Base-by-base conservation (phyloP, 2,888 invertebrate species). In the Chironomus tentans region DNA sequence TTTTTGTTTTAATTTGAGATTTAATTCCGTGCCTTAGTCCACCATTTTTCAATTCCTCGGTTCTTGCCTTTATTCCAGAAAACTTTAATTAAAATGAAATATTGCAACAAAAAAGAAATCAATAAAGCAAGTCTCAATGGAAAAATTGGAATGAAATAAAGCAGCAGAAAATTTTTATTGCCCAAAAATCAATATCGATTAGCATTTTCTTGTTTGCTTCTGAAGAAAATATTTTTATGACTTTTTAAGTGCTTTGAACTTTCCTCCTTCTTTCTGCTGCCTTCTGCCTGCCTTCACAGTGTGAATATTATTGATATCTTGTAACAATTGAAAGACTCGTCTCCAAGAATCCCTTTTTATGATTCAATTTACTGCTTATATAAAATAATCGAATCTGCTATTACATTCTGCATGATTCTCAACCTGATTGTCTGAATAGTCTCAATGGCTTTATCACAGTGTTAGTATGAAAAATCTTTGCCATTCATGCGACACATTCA, bases 241-340 rank as follows among this genome's bases (percentile, higher is more conserved):
- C 70, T 47, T 48, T 38, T 70, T 21, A 48, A 70, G 70, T 70
- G 22, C 47, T 28, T 70, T 70, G 47, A 47, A 70, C 47, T 70
- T 70, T 22, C 21, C 47, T n/a, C n/a, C n/a, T n/a, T n/a, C n/a
- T n/a, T 70, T 70, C 24, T 24, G 21, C 7, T 12, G 12, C 21
- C 12, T 65, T 21, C 10, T 65, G 21, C 65, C 21, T 65, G n/a
- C 65, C 65, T 38, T 38, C 4, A 38, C 38, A 38, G 10, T 2
- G 10, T 7, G 10, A 38, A 38, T 10, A n/a, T n/a, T n/a, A n/a
- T n/a, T n/a, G n/a, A n/a, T n/a, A n/a, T n/a, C n/a, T n/a, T n/a
- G n/a, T n/a, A 38, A 38, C 38, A 38, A 38, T 38, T 38, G 38
- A 38, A 10, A 38, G 10, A 38, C 38, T 38, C 38, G 7, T 38